Evolutionary conservation across 2,888 invertebrate species (phyloP), one percentile per base, ranked within the genome.

Genomic region (Mesochorus sp.): DNA sequence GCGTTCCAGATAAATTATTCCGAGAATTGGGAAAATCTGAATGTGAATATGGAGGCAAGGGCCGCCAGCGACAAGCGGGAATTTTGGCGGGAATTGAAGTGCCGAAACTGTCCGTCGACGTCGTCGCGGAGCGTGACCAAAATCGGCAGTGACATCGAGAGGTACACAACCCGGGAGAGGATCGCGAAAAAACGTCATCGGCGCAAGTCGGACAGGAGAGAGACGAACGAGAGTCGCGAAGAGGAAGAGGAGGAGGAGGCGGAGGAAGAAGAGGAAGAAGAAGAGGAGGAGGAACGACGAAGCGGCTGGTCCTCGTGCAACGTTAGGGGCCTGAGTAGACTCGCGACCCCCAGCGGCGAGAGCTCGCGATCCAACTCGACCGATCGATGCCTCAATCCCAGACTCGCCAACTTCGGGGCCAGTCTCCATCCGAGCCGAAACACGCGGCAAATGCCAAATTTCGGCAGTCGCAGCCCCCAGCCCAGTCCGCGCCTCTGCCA

Each of bases 1-100:
- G 84, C 85, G 12, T 87, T 90, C 31, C 90, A 90, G 31, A 88
- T 90, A 8, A 89, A 91, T 57, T 91, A 91, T 64, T 87, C 90
- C 0, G 90, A 90, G 55, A 91, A 91, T 73, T 91, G 91, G 91
- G 91, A 91, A 70, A 90, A 88, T 61, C 74, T 91, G 1, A 91
- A 90, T 76, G 31, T 89, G 0, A 91, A 89, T 37, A 90, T 89
- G 21, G 88, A 88, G 1, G 14, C 64, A 34, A 70, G 24, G 17
- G 17, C 37, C 0, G 0, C 66, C 5, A n/a, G 34, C 2, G 17
- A 24, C 4, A 83, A 85, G 0, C 86, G 87, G 19, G 90, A 90
- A 62, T 91, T 91, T 71, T 91, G 91, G 91, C 85, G 81, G 1
- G 90, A 90, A 49, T 75, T 90, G 1, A 89, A 90, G 66, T 90